Base-by-base conservation (phyloP, 1,140 invertebrate species). In the Zaprionus africanus region DNA sequence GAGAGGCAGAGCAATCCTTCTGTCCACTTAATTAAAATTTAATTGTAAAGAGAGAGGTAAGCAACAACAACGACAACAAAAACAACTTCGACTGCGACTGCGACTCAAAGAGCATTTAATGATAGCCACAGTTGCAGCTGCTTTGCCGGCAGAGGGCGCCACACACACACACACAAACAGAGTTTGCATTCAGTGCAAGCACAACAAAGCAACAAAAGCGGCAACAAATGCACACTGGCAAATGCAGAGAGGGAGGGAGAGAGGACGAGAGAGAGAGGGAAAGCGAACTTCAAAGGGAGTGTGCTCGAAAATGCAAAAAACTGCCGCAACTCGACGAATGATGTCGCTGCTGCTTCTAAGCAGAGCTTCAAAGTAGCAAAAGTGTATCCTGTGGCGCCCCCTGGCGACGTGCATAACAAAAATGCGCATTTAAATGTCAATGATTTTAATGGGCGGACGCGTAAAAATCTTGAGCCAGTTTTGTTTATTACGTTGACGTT, bases 371-470 rank as follows among this genome's bases (percentile, higher is more conserved):
- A 79, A 87, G 84, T 83, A 78, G 76, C 83, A 88, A 87, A 87
- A 80, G 68, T 78, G 82, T 78, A 75, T 62, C 22, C 46, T 49
- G 67, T 68, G 46, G 74, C 69, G 74, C 68, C 61, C 74, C 54
- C 74, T 72, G 38, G 74, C 69, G 75, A n/a, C n/a, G 61, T 31
- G 51, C 22, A 22, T 61, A 28, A 59, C 46, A 67, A 70, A 77
- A 73, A 73, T 73, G 73, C 78, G 71, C 85, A 79, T 79, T 88
- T 90, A 88, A 88, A 88, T 88, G 85, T 88, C 85, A 88, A 90
- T 88, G 85, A 88, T 88, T 88, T 88, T 88, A 88, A 88, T 88
- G 85, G 85, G 84, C 84, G 84, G 85, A 90, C 84, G 85, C 82
- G 81, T 80, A 90, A 85, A 85, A 88, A 82, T 88, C 85, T 88